Percentiles rank a stretch among this genome's conserved stretches.
phyloP scores from a whole-genome alignment of 2,797 vertebrate genomes.

The Heteromormyrus szaboi region DNA sequence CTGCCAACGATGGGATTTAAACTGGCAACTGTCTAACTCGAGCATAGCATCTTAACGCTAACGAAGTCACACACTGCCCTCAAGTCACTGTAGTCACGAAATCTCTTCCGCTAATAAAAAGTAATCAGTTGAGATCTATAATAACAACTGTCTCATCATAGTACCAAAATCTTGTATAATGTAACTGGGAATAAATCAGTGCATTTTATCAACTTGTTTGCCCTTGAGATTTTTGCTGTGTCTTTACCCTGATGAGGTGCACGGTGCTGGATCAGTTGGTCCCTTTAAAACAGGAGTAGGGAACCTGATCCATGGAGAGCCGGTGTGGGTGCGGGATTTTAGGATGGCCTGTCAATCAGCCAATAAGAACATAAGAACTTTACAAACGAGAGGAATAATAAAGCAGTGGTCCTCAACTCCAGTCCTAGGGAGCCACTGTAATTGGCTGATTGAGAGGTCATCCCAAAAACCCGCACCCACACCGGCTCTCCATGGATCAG shows the following conservation, averaged over 20 bases:
- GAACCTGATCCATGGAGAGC: not conserved
- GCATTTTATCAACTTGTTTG: not conserved
- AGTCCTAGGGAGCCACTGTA: not conserved
- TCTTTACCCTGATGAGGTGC: not conserved
- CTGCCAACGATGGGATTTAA: not conserved
- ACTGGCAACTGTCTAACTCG: not conserved
- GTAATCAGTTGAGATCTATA: not conserved
- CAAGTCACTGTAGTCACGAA: not conserved
- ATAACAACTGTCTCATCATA: not conserved
- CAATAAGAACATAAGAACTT: not conserved
- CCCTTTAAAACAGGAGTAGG: not conserved
- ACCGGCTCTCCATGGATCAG: not conserved
- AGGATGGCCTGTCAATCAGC: not conserved
- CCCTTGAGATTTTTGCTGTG: not conserved
- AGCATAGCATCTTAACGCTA: not conserved
- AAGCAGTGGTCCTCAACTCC: not conserved
- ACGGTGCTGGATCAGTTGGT: not conserved
- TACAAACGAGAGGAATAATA: not conserved
- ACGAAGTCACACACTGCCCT: not conserved
- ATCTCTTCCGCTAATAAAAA: not conserved
- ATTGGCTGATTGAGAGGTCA: not conserved
- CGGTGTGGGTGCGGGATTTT: not conserved
- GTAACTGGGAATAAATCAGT: not conserved
- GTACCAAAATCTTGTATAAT: not conserved
- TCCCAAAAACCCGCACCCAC: not conserved